Conservation (phyloP, 2,113 vertebrate species). For the Rutilus rutilus region DNA sequence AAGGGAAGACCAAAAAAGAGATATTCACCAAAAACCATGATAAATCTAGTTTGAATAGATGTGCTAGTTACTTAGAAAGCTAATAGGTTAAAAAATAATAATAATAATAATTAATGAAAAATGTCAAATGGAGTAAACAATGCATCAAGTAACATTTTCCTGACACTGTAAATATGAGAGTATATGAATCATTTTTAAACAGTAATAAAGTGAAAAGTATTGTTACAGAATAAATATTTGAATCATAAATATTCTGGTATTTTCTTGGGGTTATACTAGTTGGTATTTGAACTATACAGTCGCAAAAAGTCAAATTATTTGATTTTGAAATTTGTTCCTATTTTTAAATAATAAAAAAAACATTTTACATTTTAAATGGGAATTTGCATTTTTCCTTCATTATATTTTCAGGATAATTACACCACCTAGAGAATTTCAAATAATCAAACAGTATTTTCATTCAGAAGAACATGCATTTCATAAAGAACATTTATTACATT, state of each 20-base stretch:
- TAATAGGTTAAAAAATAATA: neutral
- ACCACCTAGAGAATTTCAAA: neutral
- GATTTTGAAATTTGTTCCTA: too few species aligned
- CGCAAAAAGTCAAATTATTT: too few species aligned
- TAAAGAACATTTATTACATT: neutral
- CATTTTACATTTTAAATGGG: too few species aligned
- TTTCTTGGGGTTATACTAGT: neutral
- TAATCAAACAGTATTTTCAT: neutral
- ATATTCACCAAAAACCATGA: neutral
- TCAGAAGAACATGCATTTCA: neutral
- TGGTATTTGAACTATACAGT: too few species aligned
- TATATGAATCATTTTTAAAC: neutral
- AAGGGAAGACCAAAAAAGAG: neutral
- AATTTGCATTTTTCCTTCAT: too few species aligned
- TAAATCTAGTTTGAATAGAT: conserved; percentile 9
- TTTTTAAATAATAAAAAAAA: too few species aligned
- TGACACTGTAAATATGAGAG: neutral
- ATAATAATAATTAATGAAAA: neutral
- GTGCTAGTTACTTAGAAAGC: neutral
- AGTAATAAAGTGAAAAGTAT: neutral
- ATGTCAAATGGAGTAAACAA: neutral
- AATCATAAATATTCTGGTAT: neutral
- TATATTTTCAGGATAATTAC: neutral
- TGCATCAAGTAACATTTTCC: neutral
- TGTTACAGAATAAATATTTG: neutral